These are phyloP conservation scores for Rhagonycha fulva DNA, from an alignment of 2,888 invertebrate genomes.

Conservation along the genomic window DNA sequence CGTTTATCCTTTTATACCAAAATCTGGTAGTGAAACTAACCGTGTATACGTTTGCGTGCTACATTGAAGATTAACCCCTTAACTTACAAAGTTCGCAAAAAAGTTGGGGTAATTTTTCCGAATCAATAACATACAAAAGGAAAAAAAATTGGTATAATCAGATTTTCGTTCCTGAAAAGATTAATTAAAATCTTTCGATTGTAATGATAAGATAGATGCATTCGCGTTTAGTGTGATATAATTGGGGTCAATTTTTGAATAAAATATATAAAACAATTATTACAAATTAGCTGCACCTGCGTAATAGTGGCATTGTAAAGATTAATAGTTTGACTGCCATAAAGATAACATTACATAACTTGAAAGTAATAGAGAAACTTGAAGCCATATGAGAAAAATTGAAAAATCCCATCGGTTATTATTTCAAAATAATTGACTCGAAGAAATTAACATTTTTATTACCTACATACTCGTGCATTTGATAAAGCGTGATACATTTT, in stretches of 20 bases:
- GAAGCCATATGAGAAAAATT: background rate
- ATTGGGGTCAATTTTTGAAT: background rate
- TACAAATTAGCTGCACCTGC: background rate
- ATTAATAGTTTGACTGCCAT: background rate
- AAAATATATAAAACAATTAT: background rate
- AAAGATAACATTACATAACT: background rate
- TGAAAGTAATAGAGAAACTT: background rate
- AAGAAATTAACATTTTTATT: background rate
- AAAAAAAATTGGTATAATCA: background rate
- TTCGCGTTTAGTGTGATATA: background rate
- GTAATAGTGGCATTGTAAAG: background rate
- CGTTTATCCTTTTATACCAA: constrained; percentile 4
- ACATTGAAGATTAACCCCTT: background rate
- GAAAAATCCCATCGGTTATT: background rate
- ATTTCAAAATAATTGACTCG: background rate
- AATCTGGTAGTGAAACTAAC: constrained; percentile 5
- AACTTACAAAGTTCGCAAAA: background rate
- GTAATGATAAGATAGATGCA: background rate
- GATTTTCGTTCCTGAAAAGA: background rate
- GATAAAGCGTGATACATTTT: background rate
- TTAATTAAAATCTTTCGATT: background rate
- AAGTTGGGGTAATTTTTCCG: constrained; percentile 1
- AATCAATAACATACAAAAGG: background rate
- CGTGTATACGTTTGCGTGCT: background rate
- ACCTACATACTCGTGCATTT: background rate